Evolutionary conservation across 2,113 vertebrate genomes (phyloP), one percentile per base, ranked within the genome.

Genomic region (Urocitellus parryii): DNA sequence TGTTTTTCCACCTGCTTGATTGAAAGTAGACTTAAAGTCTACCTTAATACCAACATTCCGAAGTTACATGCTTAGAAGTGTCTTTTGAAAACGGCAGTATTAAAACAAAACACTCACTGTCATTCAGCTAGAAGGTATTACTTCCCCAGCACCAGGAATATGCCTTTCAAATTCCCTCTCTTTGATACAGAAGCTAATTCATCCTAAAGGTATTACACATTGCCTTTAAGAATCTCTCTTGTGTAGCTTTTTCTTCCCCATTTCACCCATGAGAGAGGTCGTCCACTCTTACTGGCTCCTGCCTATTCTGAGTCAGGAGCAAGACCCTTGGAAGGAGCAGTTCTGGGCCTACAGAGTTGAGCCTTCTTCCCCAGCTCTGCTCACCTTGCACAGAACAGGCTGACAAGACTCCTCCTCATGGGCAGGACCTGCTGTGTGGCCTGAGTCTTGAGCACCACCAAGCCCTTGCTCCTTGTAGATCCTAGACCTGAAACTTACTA

Each of bases 51-150:
- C 12, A 4, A 22, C 45, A 37, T 80, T 89, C 77, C 48, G 27
- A 80, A 87, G 25, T 42, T 73, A 25, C 25, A 18, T 51, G 68
- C 67, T 56, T 67, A n/a, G 22, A 37, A 78, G 34, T 34, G 14
- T 78, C 81, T 77, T 93, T 72, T 32, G 20, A 68, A 88, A 84
- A 65, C 68, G 90, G 29, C 56, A 83, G n/a, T 83, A 34, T 48
- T 78, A 17, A 86, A 91, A 78, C 34, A 51, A 51, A 13, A 51
- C 48, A 32, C 6, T 85, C 29, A 0, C 27, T 92, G 20, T 25
- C 61, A 37, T 22, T 53, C 56, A 76, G 27, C 27, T 70, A 65
- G 65, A 24, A 24, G 74, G 37, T 48, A 12, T 61, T 27, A 48
- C 70, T 73, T 61, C 25, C 78, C 51, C 22, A 42, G 17, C 8